Conservation (phyloP, 2,797 vertebrate species). For the Orientallactaga sibirica region DNA sequence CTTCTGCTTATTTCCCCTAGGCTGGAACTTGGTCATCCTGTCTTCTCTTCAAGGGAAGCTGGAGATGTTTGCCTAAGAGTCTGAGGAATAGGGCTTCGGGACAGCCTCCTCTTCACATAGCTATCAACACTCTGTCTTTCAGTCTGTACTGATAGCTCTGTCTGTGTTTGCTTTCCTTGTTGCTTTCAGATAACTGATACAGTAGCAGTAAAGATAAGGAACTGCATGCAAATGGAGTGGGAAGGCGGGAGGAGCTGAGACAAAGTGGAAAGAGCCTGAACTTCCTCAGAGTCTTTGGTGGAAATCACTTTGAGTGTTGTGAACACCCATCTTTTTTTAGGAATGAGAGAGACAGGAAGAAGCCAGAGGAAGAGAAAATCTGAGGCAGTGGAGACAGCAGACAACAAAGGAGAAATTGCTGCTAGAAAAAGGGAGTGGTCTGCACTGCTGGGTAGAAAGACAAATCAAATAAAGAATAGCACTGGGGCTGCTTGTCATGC, state of each 20-base stretch:
- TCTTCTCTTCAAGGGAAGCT: neutral
- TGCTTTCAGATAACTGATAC: neutral
- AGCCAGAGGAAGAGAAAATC: neutral
- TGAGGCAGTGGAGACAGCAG: neutral
- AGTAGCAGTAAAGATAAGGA: neutral
- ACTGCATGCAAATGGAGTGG: neutral
- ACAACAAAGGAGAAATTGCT: neutral
- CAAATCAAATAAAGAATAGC: neutral
- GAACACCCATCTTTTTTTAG: neutral
- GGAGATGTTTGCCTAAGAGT: neutral
- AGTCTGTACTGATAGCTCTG: neutral
- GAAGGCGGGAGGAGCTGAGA: neutral
- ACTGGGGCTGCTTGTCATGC: too few species aligned
- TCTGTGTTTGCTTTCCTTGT: neutral
- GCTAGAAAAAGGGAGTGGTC: neutral
- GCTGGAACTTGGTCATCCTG: neutral
- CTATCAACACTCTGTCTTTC: neutral
- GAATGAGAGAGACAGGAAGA: neutral
- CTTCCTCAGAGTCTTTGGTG: constrained; percentile 6
- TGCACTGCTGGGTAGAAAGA: neutral
- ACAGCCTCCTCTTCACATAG: neutral
- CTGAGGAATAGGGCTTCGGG: neutral
- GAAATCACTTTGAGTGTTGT: neutral
- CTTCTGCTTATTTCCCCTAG: neutral
- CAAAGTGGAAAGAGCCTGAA: neutral